Evolutionary conservation across 2,888 invertebrate species (phyloP).

Genomic region (Hermodice carunculata): DNA sequence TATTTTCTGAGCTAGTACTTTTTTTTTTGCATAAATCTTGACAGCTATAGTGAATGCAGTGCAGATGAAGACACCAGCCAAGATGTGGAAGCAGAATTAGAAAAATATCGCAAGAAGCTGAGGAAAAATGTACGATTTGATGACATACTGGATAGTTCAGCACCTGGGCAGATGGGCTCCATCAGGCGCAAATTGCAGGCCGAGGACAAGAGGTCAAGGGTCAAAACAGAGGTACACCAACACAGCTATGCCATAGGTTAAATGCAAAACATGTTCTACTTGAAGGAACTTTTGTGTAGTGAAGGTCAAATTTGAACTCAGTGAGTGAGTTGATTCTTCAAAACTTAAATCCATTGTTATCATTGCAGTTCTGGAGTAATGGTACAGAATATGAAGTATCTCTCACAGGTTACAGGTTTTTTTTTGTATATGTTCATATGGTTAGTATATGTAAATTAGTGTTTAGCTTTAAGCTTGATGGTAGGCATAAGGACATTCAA

Average conservation of each 20-base stretch:
- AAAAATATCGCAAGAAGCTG: not conserved
- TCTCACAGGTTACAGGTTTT: not conserved
- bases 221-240: conserved; percentile 23
- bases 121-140: conserved; percentile 31
- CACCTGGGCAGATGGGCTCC: conserved; percentile 26
- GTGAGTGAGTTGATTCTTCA: no score
- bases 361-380: no score
- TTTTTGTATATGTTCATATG: no score
- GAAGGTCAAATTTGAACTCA: no score
- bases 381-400: not conserved
- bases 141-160: conserved; percentile 28
- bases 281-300: no score
- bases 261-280: no score
- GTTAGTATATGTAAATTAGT: no score
- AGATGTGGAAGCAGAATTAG: conserved; percentile 18
- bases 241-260: not conserved
- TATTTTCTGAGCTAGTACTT: no score
- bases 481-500: no score
- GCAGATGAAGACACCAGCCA: conserved; percentile 17
- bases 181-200: conserved; percentile 25
- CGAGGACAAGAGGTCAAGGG: conserved; percentile 22
- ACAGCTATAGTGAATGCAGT: conserved; percentile 3
- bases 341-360: no score
- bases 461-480: no score
- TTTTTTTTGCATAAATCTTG: no score